These are phyloP conservation scores for Mormyrus proboscirostris DNA, from an alignment of 2,797 vertebrate species.

Conservation along the genomic window DNA sequence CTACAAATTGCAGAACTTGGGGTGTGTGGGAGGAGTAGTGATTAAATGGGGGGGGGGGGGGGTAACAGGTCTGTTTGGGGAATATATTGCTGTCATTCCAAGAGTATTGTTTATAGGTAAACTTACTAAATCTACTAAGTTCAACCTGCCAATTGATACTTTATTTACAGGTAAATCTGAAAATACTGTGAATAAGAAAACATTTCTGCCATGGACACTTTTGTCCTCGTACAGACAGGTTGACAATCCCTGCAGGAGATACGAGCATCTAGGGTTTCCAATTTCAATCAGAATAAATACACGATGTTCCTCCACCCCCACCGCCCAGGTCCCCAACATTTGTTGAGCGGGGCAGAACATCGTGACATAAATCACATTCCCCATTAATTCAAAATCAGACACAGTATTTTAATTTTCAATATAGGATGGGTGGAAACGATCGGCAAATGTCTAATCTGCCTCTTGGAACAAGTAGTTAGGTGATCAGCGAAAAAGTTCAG, in stretches of 20 bases:
- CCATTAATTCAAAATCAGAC: background rate
- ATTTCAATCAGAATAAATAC: background rate
- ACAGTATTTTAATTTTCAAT: background rate
- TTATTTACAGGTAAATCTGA: background rate
- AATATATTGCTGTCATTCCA: background rate
- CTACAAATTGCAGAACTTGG: background rate
- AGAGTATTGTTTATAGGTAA: background rate
- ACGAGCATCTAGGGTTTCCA: background rate
- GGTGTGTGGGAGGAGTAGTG: background rate
- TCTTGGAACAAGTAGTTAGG: background rate
- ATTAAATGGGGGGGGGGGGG: background rate
- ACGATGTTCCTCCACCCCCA: background rate
- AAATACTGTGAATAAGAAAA: background rate
- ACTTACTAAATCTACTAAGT: background rate
- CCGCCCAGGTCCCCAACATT: background rate
- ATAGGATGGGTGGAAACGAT: background rate
- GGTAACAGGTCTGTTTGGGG: background rate
- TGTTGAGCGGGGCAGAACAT: background rate
- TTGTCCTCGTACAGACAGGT: background rate
- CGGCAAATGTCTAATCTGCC: background rate
- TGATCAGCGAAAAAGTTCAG: background rate
- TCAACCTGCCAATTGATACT: background rate
- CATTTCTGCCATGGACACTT: background rate
- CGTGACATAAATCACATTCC: background rate
- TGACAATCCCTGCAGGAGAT: background rate